Conservation (phyloP, 2,888 invertebrate genomes). For the Phaonia tiefii region DNA sequence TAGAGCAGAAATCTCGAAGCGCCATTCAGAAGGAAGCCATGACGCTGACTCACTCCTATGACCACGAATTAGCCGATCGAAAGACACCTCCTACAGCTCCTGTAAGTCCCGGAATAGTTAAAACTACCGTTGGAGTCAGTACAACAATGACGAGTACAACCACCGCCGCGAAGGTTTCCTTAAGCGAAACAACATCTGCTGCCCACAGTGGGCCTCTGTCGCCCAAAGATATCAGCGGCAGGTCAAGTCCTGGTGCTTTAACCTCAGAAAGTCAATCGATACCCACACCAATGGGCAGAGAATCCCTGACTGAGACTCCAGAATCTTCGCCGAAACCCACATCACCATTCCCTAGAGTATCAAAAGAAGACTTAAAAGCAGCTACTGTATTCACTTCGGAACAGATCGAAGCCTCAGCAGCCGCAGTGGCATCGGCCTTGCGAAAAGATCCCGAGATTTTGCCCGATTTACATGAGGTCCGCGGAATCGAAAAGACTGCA, state of each 20-base stretch:
- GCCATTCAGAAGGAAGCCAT: conserved; percentile 67
- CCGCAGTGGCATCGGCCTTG: conserved; percentile 71
- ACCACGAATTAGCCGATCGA: conserved; percentile 73
- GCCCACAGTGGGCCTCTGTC: conserved; percentile 80
- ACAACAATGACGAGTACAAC: conserved; percentile 54
- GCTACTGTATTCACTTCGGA: conserved; percentile 70
- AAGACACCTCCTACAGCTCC: conserved; percentile 87
- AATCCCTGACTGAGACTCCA: conserved; percentile 82
- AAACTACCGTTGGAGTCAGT: conserved; percentile 76
- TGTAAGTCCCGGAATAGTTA: conserved; percentile 83
- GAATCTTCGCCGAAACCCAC: conserved; percentile 80
- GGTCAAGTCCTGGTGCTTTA: conserved; percentile 80
- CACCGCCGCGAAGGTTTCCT: conserved; percentile 77
- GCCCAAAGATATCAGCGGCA: conserved; percentile 80
- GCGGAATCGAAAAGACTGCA: conserved; percentile 76
- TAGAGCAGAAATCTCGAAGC: conserved; percentile 68
- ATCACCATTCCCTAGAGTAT: conserved; percentile 79
- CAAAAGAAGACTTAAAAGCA: conserved; percentile 76
- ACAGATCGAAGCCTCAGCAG: conserved; percentile 71
- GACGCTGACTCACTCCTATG: conserved; percentile 61
- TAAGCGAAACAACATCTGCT: conserved; percentile 79
- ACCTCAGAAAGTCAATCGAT: conserved; percentile 83
- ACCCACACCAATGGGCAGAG: conserved; percentile 83
- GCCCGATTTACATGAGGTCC: conserved; percentile 79
- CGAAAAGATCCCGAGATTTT: conserved; percentile 67